Conservation (phyloP, 2,797 vertebrate species). For the Ficedula albicollis region DNA sequence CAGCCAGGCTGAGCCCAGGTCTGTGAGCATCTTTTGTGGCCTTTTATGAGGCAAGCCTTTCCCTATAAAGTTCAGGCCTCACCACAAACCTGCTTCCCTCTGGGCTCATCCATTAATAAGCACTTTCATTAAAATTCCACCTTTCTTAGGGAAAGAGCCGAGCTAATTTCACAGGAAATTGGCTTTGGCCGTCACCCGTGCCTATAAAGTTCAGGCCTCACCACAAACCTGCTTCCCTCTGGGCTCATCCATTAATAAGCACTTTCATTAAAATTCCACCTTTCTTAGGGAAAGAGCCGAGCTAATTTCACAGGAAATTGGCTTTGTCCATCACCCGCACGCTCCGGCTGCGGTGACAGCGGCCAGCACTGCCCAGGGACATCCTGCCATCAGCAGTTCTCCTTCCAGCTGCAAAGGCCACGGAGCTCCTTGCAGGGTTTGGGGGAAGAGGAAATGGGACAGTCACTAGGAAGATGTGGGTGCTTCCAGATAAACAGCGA, state of each 20-base stretch:
- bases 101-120: slow-evolving; percentile 61
- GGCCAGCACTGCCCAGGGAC: not conserved
- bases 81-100: slow-evolving; percentile 53
- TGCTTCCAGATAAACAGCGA: not conserved
- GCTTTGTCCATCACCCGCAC: not conserved
- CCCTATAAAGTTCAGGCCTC: slow-evolving; percentile 25
- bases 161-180: slow-evolving; percentile 49
- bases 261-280: slow-evolving; percentile 65
- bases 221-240: slow-evolving; percentile 59
- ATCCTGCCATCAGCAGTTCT: not conserved
- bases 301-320: slow-evolving; percentile 49
- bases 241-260: slow-evolving; percentile 59
- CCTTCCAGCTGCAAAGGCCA: not conserved
- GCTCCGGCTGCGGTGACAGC: not conserved
- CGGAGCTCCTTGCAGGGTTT: fast-evolving
- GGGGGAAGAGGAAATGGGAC: not conserved
- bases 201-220: slow-evolving; percentile 12
- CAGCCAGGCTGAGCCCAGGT: not conserved
- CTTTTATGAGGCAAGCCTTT: slow-evolving; percentile 41
- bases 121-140: slow-evolving; percentile 64
- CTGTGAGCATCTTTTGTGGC: slow-evolving; percentile 45
- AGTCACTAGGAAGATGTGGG: not conserved
- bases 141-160: slow-evolving; percentile 12
- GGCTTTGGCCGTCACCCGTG: not conserved
- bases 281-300: slow-evolving; percentile 8